Conservation (phyloP, 1,140 invertebrate genomes). For the Drusus annulatus region DNA sequence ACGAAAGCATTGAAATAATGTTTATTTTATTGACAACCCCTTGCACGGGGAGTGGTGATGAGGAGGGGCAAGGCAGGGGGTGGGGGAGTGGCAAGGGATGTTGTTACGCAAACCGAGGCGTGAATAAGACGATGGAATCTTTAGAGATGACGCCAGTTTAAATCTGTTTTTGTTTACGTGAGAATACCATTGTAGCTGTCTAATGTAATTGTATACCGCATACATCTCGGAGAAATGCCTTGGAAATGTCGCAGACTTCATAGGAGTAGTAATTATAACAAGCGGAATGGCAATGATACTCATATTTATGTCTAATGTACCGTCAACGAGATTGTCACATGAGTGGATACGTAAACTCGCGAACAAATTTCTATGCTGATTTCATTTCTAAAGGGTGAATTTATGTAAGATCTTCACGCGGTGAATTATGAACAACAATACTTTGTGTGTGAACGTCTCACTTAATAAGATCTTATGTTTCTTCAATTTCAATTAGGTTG, state of each 20-base stretch:
- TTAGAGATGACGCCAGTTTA: slow-evolving; percentile 35
- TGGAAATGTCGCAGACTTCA: slow-evolving; percentile 2
- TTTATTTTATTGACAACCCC: slow-evolving; percentile 22
- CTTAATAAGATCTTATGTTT: too few relatives aligned
- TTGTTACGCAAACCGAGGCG: slow-evolving; percentile 37
- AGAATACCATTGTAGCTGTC: slow-evolving; percentile 16
- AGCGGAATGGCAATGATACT: slow-evolving; percentile 24
- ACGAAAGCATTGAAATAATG: too few relatives aligned
- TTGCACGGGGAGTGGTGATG: background rate
- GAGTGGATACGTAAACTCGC: slow-evolving; percentile 22
- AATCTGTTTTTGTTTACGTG: slow-evolving; percentile 39
- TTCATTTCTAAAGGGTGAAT: slow-evolving; percentile 15
- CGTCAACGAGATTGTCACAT: slow-evolving; percentile 17
- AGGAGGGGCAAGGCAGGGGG: background rate
- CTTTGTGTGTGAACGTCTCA: too few relatives aligned
- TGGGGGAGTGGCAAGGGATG: background rate
- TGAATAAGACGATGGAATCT: slow-evolving; percentile 44
- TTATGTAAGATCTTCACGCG: background rate
- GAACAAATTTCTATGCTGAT: slow-evolving; percentile 17
- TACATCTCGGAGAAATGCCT: slow-evolving; percentile 2
- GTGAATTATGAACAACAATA: background rate
- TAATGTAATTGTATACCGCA: slow-evolving; percentile 9
- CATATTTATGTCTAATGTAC: slow-evolving; percentile 31
- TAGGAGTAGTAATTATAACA: background rate
- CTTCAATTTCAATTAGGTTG: too few relatives aligned